Evolutionary conservation across 53 echinoderm and acorn worm genomes (phyloP).

Genomic region (Paracentrotus lividus): DNA sequence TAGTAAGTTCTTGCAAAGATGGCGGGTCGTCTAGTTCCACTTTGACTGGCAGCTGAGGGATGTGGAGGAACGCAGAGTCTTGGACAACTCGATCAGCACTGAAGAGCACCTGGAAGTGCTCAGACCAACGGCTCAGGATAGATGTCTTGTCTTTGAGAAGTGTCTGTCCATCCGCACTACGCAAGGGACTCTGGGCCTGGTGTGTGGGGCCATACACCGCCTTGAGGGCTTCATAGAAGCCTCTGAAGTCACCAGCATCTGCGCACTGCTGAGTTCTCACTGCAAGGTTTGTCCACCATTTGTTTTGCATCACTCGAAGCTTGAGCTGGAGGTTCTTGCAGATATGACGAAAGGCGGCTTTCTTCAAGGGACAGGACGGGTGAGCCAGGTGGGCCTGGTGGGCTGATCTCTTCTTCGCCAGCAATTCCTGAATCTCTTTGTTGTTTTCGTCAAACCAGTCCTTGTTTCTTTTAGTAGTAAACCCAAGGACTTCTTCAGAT

Average conservation of each 20-base stretch:
- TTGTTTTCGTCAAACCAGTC: too few species aligned
- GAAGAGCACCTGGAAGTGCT: too few species aligned
- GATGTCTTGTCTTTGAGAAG: too few species aligned
- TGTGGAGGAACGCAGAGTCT: too few species aligned
- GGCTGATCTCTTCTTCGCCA: constrained; percentile 60
- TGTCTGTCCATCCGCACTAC: too few species aligned
- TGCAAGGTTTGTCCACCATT: too few species aligned
- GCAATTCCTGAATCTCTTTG: constrained; percentile 44
- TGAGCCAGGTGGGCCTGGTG: constrained; percentile 39
- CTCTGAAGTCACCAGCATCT: constrained; percentile 37
- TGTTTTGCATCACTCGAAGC: too few species aligned
- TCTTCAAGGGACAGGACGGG: constrained; percentile 40
- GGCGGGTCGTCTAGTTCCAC: constrained; percentile 46
- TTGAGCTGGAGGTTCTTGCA: too few species aligned
- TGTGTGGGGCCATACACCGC: constrained; percentile 65
- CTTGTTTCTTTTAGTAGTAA: too few species aligned
- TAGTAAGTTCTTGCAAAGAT: constrained; percentile 25
- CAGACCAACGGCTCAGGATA: too few species aligned
- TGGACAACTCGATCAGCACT: too few species aligned
- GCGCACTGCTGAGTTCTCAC: constrained; percentile 43
- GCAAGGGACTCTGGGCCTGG: constrained; percentile 56
- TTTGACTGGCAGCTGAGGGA: constrained; percentile 57
- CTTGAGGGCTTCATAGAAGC: constrained; percentile 67
- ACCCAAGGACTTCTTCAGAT: constrained; percentile 55
- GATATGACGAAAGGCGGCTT: background rate